Conservation (phyloP, 1,140 invertebrate genomes). For the Trichonephila clavata region DNA sequence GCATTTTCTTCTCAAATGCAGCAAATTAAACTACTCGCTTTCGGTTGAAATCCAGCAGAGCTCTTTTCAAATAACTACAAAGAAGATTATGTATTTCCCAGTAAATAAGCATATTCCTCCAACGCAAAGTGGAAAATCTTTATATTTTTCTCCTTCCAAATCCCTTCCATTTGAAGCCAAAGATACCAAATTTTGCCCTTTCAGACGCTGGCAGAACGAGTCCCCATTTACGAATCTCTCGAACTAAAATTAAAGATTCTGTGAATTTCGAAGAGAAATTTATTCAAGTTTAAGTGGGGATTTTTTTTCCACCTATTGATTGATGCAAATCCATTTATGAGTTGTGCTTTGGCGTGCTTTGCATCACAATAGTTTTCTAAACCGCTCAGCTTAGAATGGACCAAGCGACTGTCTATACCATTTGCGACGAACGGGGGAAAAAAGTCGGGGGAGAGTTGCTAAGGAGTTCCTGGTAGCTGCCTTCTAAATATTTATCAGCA, state of each 20-base stretch:
- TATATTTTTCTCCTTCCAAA: slow-evolving; percentile 31
- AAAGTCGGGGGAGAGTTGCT: slow-evolving; percentile 5
- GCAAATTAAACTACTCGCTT: not conserved
- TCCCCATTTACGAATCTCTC: not conserved
- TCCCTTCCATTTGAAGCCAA: not conserved
- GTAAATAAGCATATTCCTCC: not conserved
- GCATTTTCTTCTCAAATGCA: no score
- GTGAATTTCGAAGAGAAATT: slow-evolving; percentile 22
- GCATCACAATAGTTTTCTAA: slow-evolving; percentile 68
- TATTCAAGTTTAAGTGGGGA: slow-evolving; percentile 58
- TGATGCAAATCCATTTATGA: slow-evolving; percentile 73
- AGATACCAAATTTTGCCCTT: slow-evolving; percentile 5
- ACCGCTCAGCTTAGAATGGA: slow-evolving; percentile 43
- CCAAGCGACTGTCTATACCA: slow-evolving; percentile 40
- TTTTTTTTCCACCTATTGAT: slow-evolving; percentile 53
- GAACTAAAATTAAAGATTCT: slow-evolving; percentile 50
- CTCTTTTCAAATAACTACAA: not conserved
- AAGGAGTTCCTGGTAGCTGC: slow-evolving; percentile 38
- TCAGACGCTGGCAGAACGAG: not conserved
- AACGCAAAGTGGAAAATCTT: slow-evolving; percentile 2
- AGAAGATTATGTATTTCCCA: not conserved
- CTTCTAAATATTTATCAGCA: slow-evolving; percentile 74
- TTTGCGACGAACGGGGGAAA: slow-evolving; percentile 8
- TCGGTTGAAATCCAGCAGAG: not conserved
- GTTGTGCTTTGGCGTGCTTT: slow-evolving; percentile 59